Evolutionary conservation across 2,113 vertebrate species (phyloP), one percentile per base, ranked within the genome.

Genomic region (Desmodus rotundus): DNA sequence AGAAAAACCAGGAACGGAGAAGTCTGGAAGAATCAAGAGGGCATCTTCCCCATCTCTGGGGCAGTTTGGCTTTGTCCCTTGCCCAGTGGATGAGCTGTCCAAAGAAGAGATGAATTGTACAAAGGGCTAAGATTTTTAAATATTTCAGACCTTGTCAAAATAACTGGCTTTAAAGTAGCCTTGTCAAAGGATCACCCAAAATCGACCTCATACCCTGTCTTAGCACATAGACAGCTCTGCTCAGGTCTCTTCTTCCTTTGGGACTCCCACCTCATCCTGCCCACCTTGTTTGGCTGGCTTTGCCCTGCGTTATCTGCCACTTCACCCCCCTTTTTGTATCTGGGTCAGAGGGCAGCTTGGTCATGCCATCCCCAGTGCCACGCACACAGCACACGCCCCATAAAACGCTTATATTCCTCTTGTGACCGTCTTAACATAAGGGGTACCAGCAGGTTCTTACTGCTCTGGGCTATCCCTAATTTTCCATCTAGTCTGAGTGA

Each of bases 281-380:
- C 41, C 41, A 41, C 45, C 43, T 22, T 16, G 19, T 52, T 15
- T 12, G 31, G 67, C 94, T 47, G 22, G 28, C 61, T 63, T 56
- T 28, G 1, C 43, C 24, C 54, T 22, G 17, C 10, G 4, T 4
- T 4, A 19, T 19, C n/a, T 38, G 31, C 45, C 28, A n/a, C 6
- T 82, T 61, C 28, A 1, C 4, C 8, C 14, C 20, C 17, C 31
- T 10, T n/a, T 2, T 1, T 52, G 12, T 31, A 5, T 9, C 1
- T 41, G 24, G 14, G 43, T 36, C 26, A 4, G 9, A 38, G 33
- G 45, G 58, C n/a, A 14, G 31, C 10, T 17, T 4, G 28, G 36
- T 50, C 36, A 3, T 43, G 72, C 16, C 4, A 6, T 52, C 26
- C n/a, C 26, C 54, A 4, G 38, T 13, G 16, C 38, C 16, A 67